phyloP scores from a whole-genome alignment of 2,797 vertebrate species.

The Clarias platycephalus region DNA sequence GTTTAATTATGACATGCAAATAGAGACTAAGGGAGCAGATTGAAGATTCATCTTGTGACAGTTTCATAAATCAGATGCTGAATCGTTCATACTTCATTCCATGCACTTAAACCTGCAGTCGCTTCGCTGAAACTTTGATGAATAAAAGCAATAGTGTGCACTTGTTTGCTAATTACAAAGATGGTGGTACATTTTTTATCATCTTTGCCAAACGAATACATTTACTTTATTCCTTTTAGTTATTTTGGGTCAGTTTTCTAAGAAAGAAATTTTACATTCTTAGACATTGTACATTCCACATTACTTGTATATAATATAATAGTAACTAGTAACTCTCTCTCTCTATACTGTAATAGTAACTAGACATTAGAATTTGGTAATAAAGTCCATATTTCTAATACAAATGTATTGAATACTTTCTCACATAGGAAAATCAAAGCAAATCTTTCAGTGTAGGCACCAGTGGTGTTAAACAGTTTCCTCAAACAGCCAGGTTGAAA shows the following conservation, averaged over 20 bases:
- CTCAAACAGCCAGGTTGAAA: too few relatives aligned
- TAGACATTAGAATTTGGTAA: too few relatives aligned
- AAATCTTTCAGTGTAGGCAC: too few relatives aligned
- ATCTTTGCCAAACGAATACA: neutral
- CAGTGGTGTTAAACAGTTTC: too few relatives aligned
- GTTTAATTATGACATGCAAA: neutral
- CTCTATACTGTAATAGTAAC: too few relatives aligned
- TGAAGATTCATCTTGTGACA: neutral
- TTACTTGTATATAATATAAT: too few relatives aligned
- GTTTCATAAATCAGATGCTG: neutral
- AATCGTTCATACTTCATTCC: neutral
- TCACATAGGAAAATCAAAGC: too few relatives aligned
- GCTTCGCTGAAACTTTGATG: neutral
- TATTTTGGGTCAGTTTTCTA: neutral
- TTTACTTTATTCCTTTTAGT: neutral
- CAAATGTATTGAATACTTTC: too few relatives aligned
- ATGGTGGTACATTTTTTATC: neutral
- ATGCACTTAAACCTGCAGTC: neutral
- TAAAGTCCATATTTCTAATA: too few relatives aligned
- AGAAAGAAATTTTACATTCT: neutral
- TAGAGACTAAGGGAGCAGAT: neutral
- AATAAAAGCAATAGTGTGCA: neutral
- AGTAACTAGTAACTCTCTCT: too few relatives aligned
- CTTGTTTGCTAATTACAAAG: neutral
- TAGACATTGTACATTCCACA: neutral